These are phyloP conservation scores for Meriones psammophilus DNA, from an alignment of 2,797 vertebrate genomes.

Conservation along the genomic window DNA sequence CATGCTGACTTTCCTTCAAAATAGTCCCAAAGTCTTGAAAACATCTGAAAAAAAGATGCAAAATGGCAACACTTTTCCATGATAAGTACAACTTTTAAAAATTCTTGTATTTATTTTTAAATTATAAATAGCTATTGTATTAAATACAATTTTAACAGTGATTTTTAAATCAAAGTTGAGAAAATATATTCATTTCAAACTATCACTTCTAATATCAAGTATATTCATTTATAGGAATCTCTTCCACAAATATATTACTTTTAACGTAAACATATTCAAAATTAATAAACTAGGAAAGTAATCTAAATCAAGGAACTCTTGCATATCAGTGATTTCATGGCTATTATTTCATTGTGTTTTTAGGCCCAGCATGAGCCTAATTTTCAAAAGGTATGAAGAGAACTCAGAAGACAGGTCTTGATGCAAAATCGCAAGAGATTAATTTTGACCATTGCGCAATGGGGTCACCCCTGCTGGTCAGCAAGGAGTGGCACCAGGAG, in stretches of 20 bases:
- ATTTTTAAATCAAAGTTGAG: constrained; percentile 17
- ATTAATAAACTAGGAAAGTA: background rate
- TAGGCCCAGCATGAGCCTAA: no score
- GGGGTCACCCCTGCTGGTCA: no score
- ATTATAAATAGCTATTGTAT: background rate
- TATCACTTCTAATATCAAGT: background rate
- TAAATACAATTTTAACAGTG: background rate
- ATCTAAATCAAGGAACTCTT: background rate
- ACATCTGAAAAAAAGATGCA: background rate
- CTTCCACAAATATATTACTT: background rate
- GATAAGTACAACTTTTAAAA: background rate
- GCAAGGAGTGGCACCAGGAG: no score
- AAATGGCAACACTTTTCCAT: background rate
- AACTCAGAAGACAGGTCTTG: no score
- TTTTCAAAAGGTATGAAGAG: no score
- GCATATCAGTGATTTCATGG: rapidly evolving
- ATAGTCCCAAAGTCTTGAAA: background rate
- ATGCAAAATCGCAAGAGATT: no score
- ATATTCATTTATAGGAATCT: background rate
- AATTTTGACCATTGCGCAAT: no score
- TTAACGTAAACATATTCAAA: background rate
- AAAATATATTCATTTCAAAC: background rate
- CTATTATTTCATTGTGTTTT: background rate
- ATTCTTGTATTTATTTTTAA: background rate
- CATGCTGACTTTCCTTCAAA: background rate